Evolutionary conservation across 2,797 vertebrate genomes (phyloP).

Genomic region (Anguilla marmorata): DNA sequence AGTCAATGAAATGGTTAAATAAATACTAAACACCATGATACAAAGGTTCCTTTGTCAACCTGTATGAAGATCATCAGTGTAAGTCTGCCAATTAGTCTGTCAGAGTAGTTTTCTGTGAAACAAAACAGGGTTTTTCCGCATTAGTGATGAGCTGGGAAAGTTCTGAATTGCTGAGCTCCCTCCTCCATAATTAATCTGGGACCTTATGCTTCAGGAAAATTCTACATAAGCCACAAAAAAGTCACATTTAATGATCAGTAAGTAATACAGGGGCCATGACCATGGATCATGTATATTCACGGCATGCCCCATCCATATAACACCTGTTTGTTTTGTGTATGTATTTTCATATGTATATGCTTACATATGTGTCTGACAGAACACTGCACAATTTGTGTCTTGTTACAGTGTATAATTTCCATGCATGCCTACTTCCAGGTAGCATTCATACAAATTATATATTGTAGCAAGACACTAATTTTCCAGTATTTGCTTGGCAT

Average conservation of each 20-base stretch:
- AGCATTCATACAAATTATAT: too few species aligned
- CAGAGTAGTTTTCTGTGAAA: not conserved
- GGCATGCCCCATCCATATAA: too few species aligned
- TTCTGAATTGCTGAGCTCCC: not conserved
- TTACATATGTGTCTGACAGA: too few species aligned
- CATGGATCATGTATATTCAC: not conserved
- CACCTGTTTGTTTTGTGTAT: too few species aligned
- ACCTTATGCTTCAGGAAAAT: not conserved
- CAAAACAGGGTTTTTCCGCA: not conserved
- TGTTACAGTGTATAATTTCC: too few species aligned
- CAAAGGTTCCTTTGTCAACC: constrained; percentile 17
- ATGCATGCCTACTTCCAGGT: too few species aligned
- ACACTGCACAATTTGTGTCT: too few species aligned
- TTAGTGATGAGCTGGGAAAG: constrained; percentile 7
- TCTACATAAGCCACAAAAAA: not conserved
- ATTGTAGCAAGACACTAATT: too few species aligned
- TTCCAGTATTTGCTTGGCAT: too few species aligned
- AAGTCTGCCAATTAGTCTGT: not conserved
- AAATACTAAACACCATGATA: not conserved
- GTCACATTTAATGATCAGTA: not conserved
- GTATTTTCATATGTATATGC: too few species aligned
- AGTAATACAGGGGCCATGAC: not conserved
- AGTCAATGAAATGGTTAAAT: not conserved
- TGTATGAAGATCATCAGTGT: constrained; percentile 11
- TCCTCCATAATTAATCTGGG: constrained; percentile 8